Evolutionary conservation across 2,888 invertebrate genomes (phyloP), one percentile per base, ranked within the genome.

Genomic region (Cheilosia pagana): DNA sequence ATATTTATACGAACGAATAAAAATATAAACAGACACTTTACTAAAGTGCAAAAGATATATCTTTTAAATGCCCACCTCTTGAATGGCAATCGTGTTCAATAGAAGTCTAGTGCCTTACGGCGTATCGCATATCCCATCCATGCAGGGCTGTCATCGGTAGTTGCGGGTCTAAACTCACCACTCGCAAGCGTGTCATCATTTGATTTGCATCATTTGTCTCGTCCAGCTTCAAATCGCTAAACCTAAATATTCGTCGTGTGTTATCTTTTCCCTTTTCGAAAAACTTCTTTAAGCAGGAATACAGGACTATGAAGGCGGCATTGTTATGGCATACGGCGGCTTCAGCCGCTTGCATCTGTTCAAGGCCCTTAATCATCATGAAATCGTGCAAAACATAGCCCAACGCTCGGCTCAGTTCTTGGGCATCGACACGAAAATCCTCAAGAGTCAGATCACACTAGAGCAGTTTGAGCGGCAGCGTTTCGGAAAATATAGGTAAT

Each of bases 341-440:
- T 98, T 98, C 91, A 96, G 97, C 87, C 94, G 99, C 71, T 93
- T 98, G 88, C 98, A 99, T 91, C 92, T 98, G 87, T 99, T 99
- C 92, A 96, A 97, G 70, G 94, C 97, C 2, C 94, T 95, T 86
- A 95, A 98, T 88, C 95, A 95, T 90, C 97, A 97, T 89, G 96
- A 97, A 87, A 95, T 99, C 74, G 95, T 98, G 87, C 95, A 95
- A 89, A 96, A 96, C 91, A 95, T 98, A 89, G 93, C 96, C 76
- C 98, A 98, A 89, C 94, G 95, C 90, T 96, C 98, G 0, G 94
- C 94, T 70, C 94, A 95, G 87, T 96, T 95, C 90, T 93, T 99
- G 86, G 97, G 96, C 75, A 95, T 97, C 83, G 95, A 94, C 87
- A 96, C 99, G 72, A 97, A 96, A 92, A 95, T 97, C 86, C 93